phyloP scores from a whole-genome alignment of 2,797 vertebrate species.

The Epinephelus malabaricus region DNA sequence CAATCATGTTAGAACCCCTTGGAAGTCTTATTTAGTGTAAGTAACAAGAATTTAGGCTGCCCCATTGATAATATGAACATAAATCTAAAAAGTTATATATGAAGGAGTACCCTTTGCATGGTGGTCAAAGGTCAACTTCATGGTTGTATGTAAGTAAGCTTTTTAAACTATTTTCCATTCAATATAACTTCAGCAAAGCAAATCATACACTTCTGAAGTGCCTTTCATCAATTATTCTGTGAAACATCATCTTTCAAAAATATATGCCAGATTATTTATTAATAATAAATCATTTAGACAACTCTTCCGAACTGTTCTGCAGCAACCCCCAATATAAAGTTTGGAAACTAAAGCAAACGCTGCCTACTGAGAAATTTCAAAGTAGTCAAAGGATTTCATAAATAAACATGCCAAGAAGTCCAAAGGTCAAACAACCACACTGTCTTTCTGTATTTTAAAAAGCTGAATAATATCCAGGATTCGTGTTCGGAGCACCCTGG shows the following conservation, averaged over 20 bases:
- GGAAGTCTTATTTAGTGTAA: background rate
- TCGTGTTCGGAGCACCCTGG: slow-evolving; percentile 45
- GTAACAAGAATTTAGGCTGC: background rate
- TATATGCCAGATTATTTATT: slow-evolving; percentile 28
- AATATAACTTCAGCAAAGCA: slow-evolving; percentile 22
- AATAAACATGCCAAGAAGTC: slow-evolving; percentile 70
- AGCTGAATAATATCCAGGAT: slow-evolving; percentile 63
- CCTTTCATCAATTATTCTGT: slow-evolving; percentile 14
- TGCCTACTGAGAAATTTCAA: slow-evolving; percentile 45
- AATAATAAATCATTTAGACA: slow-evolving; percentile 28
- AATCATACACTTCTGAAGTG: background rate
- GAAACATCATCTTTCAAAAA: slow-evolving; percentile 13
- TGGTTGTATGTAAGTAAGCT: background rate
- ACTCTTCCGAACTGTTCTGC: slow-evolving; percentile 25
- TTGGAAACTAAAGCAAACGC: slow-evolving; percentile 41
- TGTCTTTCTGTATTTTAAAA: slow-evolving; percentile 68
- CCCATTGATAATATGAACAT: background rate
- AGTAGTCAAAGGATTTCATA: slow-evolving; percentile 61
- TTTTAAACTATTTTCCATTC: background rate
- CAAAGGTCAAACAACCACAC: slow-evolving; percentile 67
- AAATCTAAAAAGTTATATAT: slow-evolving; percentile 1
- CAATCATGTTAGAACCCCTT: background rate
- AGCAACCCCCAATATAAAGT: slow-evolving; percentile 37
- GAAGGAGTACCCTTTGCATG: background rate
- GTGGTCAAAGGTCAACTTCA: slow-evolving; percentile 24